Conservation (phyloP, 1,140 invertebrate genomes). For the Musca vetustissima region DNA sequence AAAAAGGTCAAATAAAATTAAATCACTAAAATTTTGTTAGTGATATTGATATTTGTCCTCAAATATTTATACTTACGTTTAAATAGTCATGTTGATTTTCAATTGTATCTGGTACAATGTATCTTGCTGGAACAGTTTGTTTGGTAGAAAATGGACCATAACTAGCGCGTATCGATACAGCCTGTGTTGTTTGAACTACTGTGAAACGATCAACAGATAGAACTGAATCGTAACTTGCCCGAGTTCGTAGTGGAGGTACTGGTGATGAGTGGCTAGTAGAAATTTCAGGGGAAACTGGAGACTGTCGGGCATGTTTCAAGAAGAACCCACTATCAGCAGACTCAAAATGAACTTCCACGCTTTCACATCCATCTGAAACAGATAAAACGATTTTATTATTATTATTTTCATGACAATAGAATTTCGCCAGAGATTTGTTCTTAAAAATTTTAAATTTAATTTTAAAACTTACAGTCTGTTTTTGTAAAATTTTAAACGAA, state of each 20-base stretch:
- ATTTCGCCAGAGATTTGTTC: no score
- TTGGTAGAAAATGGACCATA: conserved; percentile 92
- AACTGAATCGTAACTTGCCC: conserved; percentile 60
- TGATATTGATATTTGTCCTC: no score
- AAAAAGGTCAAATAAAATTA: no score
- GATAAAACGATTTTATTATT: no score
- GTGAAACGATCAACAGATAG: conserved; percentile 81
- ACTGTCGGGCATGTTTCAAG: conserved; percentile 74
- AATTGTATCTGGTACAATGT: conserved; percentile 78
- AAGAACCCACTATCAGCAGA: conserved; percentile 89
- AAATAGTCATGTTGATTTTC: conserved; percentile 57
- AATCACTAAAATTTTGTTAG: no score
- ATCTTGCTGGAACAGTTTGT: conserved; percentile 88
- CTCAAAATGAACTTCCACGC: conserved; percentile 85
- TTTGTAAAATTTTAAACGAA: no score
- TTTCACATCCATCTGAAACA: conserved; percentile 12
- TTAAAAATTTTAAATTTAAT: no score
- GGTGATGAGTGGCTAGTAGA: conserved; percentile 34
- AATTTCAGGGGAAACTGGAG: conserved; percentile 55
- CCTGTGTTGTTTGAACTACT: conserved; percentile 82
- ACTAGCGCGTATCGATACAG: conserved; percentile 82
- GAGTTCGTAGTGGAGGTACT: conserved; percentile 40
- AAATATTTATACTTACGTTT: conserved; percentile 41
- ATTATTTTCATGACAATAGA: no score
- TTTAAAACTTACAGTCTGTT: no score